Conservation (phyloP, 2,888 invertebrate species). For the Cheilosia pagana region DNA sequence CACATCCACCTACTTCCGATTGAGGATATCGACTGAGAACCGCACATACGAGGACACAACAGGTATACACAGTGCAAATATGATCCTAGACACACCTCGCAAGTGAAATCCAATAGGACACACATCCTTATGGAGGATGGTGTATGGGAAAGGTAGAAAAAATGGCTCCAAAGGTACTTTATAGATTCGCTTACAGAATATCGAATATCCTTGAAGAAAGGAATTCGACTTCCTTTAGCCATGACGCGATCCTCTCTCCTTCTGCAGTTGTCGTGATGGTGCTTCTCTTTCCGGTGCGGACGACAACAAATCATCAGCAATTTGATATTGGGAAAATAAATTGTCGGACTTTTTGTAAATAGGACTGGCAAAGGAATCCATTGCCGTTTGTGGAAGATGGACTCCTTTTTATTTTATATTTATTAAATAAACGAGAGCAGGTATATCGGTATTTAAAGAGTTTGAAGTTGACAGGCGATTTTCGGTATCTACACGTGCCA, state of each 20-base stretch:
- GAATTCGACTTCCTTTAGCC: slow-evolving; percentile 47
- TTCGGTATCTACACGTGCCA: slow-evolving; percentile 24
- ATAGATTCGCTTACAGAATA: slow-evolving; percentile 57
- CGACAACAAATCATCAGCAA: slow-evolving; percentile 65
- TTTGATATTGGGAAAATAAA: slow-evolving; percentile 65
- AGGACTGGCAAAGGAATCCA: neutral
- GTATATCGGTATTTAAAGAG: slow-evolving; percentile 29
- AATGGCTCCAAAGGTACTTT: slow-evolving; percentile 39
- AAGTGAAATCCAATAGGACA: slow-evolving; percentile 70
- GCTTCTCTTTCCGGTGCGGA: slow-evolving; percentile 17
- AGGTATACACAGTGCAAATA: slow-evolving; percentile 37
- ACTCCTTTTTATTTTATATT: neutral
- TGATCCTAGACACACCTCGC: slow-evolving; percentile 68
- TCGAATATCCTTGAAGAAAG: slow-evolving; percentile 51
- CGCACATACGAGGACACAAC: slow-evolving; percentile 35
- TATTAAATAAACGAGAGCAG: neutral
- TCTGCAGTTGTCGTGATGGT: slow-evolving; percentile 15
- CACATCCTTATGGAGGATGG: slow-evolving; percentile 47
- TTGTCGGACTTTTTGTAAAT: slow-evolving; percentile 32
- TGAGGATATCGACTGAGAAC: slow-evolving; percentile 62
- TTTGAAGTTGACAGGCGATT: neutral
- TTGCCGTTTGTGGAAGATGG: slow-evolving; percentile 20
- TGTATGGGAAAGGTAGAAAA: neutral
- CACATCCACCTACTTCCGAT: slow-evolving; percentile 83
- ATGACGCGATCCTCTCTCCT: slow-evolving; percentile 20